Evolutionary conservation across 2,797 vertebrate genomes (phyloP).

Genomic region (Catamblyrhynchus diadema): DNA sequence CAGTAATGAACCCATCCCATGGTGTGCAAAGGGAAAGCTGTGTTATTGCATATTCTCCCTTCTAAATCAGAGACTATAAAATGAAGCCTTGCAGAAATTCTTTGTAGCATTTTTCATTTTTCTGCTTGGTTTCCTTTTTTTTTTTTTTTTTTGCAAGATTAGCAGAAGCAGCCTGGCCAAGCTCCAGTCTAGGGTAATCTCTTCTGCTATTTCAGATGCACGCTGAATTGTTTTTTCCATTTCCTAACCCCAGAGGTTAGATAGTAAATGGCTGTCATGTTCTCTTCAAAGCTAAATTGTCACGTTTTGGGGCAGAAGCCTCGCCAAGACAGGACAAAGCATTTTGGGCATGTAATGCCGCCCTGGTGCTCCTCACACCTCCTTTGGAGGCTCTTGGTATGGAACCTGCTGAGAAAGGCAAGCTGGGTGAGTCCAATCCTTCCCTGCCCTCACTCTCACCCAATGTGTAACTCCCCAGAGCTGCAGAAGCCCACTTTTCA

Average conservation of each 20-base stretch:
- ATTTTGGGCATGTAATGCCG: not conserved
- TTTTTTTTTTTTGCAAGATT: not conserved
- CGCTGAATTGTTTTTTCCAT: slow-evolving; percentile 5
- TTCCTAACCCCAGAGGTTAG: not conserved
- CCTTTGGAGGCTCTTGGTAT: not conserved
- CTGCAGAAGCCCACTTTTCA: not conserved
- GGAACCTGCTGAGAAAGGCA: not conserved
- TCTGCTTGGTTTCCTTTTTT: not conserved
- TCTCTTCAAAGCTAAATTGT: not conserved
- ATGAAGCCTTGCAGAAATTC: not conserved
- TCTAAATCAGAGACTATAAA: slow-evolving; percentile 2
- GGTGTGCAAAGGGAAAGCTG: not conserved
- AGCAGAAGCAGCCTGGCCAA: slow-evolving; percentile 2
- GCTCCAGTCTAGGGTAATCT: slow-evolving; percentile 16
- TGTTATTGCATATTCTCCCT: not conserved
- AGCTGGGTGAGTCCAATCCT: accelerated
- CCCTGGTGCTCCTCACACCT: not conserved
- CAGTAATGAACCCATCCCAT: not conserved
- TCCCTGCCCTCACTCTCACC: not conserved
- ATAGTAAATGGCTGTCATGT: not conserved
- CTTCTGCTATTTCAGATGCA: slow-evolving; percentile 21
- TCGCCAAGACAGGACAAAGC: not conserved
- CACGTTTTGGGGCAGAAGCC: not conserved
- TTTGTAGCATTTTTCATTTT: not conserved
- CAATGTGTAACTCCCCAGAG: not conserved